Conservation (phyloP, 1,140 invertebrate species). For the Sinonovacula constricta region DNA sequence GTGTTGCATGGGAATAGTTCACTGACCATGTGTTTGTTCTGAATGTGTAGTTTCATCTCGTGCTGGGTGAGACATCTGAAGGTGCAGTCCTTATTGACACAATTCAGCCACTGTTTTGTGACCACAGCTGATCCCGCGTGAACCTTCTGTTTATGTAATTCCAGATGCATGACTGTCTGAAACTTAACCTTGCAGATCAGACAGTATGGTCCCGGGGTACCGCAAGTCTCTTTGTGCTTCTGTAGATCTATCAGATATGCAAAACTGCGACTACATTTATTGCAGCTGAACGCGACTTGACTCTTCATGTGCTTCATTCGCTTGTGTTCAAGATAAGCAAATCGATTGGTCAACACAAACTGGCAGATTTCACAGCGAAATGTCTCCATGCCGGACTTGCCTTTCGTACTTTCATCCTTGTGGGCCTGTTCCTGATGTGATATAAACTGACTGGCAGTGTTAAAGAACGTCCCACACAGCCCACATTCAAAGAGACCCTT, state of each 20-base stretch:
- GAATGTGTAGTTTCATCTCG: slow-evolving; percentile 25
- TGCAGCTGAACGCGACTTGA: slow-evolving; percentile 1
- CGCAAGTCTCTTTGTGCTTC: background rate
- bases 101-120: slow-evolving; percentile 33
- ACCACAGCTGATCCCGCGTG: background rate
- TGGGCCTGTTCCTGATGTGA: slow-evolving; percentile 32
- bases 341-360: slow-evolving; percentile 43
- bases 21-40: slow-evolving; percentile 24
- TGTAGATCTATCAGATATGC: background rate
- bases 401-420: slow-evolving; percentile 5
- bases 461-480: slow-evolving; percentile 39
- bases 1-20: slow-evolving; percentile 31
- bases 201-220: background rate
- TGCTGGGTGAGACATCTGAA: slow-evolving; percentile 36
- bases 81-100: slow-evolving; percentile 19
- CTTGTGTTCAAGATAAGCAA: slow-evolving; percentile 41
- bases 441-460: slow-evolving; percentile 41
- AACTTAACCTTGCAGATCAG: background rate
- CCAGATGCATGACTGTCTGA: background rate
- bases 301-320: slow-evolving; percentile 39
- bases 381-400: slow-evolving; percentile 36
- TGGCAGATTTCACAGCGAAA: slow-evolving; percentile 41
- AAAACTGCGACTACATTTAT: background rate
- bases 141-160: slow-evolving; percentile 13
- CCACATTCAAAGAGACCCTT: slow-evolving; percentile 51